These are phyloP conservation scores for Netelia virgata DNA, from an alignment of 2,888 invertebrate species.

Conservation along the genomic window DNA sequence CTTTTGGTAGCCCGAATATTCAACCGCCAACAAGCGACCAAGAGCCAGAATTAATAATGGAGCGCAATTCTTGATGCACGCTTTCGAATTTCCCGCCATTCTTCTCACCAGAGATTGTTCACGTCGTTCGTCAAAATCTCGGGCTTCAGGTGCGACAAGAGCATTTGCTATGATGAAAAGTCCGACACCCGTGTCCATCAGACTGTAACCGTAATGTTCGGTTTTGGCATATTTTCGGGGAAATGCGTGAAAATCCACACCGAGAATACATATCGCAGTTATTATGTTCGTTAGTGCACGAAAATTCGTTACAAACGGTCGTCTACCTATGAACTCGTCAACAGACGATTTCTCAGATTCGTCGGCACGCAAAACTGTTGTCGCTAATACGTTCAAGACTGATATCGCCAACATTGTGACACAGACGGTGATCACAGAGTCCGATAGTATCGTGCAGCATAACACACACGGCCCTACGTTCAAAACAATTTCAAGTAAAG, in stretches of 20 bases:
- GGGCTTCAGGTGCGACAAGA: constrained; percentile 88
- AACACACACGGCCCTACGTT: constrained; percentile 80
- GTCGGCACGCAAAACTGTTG: constrained; percentile 63
- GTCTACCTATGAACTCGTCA: constrained; percentile 51
- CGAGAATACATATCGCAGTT: constrained; percentile 94
- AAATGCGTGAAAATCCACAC: constrained; percentile 96
- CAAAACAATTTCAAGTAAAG: constrained; percentile 79
- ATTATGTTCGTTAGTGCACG: constrained; percentile 90
- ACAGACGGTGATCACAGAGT: constrained; percentile 72
- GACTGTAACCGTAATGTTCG: constrained; percentile 92
- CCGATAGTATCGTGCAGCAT: constrained; percentile 80
- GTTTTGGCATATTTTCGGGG: constrained; percentile 95
- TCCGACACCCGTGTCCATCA: constrained; percentile 99
- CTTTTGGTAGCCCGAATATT: constrained; percentile 92
- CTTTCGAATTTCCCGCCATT: constrained; percentile 74
- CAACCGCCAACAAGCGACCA: constrained; percentile 87
- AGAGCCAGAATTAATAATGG: constrained; percentile 88
- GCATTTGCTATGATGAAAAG: constrained; percentile 94
- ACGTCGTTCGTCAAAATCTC: constrained; percentile 70
- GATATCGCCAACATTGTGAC: constrained; percentile 74
- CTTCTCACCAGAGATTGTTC: constrained; percentile 4
- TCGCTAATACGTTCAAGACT: constrained; percentile 70
- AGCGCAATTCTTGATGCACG: constrained; percentile 82
- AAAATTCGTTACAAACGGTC: constrained; percentile 88
- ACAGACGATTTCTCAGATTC: constrained; percentile 18